A percentile compares a stretch with the other conserved stretches of the same genome.
Evolutionary conservation across 2,888 invertebrate species (phyloP).

Genomic region (Stomorhina lunata): DNA sequence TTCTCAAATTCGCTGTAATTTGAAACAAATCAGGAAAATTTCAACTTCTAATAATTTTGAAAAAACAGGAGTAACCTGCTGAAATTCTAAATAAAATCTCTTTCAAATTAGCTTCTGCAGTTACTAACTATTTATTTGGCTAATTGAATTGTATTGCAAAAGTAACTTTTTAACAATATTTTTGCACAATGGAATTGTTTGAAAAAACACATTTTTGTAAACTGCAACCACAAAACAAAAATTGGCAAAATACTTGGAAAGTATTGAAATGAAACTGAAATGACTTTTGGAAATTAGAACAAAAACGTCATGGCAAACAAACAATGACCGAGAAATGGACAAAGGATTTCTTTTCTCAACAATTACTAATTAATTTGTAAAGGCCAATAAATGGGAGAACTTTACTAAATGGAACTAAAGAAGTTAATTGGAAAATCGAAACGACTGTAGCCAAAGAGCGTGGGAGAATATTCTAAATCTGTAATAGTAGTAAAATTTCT

Average conservation of each 20-base stretch:
- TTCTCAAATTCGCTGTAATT: neutral
- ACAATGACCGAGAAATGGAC: neutral
- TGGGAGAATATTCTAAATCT: conserved; percentile 12
- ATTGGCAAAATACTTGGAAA: conserved; percentile 53
- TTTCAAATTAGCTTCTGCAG: neutral
- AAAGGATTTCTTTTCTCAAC: conserved; percentile 24
- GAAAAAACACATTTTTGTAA: conserved; percentile 29
- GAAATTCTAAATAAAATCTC: conserved; percentile 11
- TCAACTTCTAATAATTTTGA: neutral
- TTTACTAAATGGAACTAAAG: neutral
- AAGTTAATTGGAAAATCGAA: neutral
- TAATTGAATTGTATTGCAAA: conserved; percentile 22
- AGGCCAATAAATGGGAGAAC: conserved; percentile 11
- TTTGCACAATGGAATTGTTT: neutral
- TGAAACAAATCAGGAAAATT: neutral
- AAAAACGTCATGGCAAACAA: neutral
- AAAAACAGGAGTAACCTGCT: conserved; percentile 12
- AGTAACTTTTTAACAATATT: neutral
- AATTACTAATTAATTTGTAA: conserved; percentile 39
- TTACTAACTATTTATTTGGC: neutral
- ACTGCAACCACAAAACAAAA: conserved; percentile 33
- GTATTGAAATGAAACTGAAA: neutral
- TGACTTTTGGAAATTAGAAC: conserved; percentile 18
- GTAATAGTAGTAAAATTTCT: neutral
- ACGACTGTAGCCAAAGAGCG: neutral